phyloP scores from a whole-genome alignment of 1,140 invertebrate genomes.

The Trachymyrmex septentrionalis region DNA sequence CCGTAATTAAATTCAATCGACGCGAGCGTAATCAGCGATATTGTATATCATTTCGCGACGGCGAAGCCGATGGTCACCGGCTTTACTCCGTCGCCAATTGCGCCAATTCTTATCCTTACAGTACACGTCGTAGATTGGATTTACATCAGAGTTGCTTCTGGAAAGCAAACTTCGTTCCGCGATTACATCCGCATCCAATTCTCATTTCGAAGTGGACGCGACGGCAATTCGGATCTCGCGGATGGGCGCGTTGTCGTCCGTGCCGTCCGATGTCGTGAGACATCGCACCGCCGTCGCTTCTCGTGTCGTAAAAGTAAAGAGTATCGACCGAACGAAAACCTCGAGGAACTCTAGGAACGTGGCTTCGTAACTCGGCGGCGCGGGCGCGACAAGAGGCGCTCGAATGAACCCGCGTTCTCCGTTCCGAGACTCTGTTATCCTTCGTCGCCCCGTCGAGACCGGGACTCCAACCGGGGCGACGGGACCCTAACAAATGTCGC shows the following conservation, averaged over 20 bases:
- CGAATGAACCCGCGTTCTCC: background rate
- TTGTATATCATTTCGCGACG: conserved; percentile 7
- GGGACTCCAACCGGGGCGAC: conserved; percentile 35
- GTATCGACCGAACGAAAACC: conserved; percentile 39
- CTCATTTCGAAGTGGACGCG: too few species aligned
- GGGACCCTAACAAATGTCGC: conserved; percentile 68
- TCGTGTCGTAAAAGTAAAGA: background rate
- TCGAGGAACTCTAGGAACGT: conserved; percentile 39
- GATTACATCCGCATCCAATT: background rate
- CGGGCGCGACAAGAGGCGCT: background rate
- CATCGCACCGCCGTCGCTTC: conserved; percentile 65
- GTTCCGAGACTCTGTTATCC: conserved; percentile 15
- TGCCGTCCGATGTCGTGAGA: conserved; percentile 58
- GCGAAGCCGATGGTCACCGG: background rate
- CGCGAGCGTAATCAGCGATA: background rate
- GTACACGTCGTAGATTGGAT: conserved; percentile 20
- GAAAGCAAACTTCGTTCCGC: background rate
- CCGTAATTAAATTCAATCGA: conserved; percentile 38
- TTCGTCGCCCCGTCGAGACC: conserved; percentile 2
- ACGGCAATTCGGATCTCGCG: background rate
- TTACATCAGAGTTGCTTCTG: background rate
- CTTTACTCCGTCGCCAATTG: background rate
- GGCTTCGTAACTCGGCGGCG: conserved; percentile 39
- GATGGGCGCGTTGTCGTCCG: conserved; percentile 40
- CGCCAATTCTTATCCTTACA: background rate